Evolutionary conservation across 2,113 vertebrate genomes (phyloP).

Genomic region (Atractosteus spatula): DNA sequence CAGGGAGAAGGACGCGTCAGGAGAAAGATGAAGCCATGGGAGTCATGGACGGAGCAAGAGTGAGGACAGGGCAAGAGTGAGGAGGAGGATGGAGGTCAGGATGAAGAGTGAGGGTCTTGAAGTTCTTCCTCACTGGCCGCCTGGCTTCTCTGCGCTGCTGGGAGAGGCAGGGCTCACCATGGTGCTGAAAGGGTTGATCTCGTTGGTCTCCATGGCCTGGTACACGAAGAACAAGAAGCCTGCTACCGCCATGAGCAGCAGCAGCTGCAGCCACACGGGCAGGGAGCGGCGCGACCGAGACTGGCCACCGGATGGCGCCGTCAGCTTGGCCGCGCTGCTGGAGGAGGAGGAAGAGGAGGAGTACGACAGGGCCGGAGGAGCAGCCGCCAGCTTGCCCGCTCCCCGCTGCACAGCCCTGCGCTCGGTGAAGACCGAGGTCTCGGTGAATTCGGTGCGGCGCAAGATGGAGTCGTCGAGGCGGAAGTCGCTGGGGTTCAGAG

Average conservation of each 20-base stretch:
- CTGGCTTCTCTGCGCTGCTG: background rate
- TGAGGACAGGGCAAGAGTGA: too few species aligned
- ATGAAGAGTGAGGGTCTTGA: background rate
- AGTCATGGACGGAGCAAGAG: too few species aligned
- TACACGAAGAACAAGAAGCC: slow-evolving; percentile 84
- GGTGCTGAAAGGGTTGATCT: slow-evolving; percentile 66
- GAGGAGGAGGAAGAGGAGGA: slow-evolving; percentile 20
- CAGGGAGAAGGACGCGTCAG: background rate
- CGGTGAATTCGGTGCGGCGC: slow-evolving; percentile 39
- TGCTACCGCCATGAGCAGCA: slow-evolving; percentile 70
- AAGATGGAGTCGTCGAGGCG: slow-evolving; percentile 63
- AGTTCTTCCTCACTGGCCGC: slow-evolving; percentile 31
- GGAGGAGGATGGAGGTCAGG: too few species aligned
- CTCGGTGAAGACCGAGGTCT: slow-evolving; percentile 46
- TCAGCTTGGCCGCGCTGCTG: slow-evolving; percentile 19
- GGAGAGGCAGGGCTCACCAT: background rate
- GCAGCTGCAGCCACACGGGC: slow-evolving; percentile 84
- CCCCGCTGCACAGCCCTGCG: slow-evolving; percentile 34
- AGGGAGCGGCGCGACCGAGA: slow-evolving; percentile 43
- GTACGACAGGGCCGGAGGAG: background rate
- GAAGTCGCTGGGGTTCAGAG: slow-evolving; percentile 69
- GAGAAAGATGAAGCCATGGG: background rate
- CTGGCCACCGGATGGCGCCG: slow-evolving; percentile 31
- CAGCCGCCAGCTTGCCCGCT: background rate
- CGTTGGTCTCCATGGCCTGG: slow-evolving; percentile 92